phyloP scores from a whole-genome alignment of 2,797 vertebrate species.

The Prunella strophiata region DNA sequence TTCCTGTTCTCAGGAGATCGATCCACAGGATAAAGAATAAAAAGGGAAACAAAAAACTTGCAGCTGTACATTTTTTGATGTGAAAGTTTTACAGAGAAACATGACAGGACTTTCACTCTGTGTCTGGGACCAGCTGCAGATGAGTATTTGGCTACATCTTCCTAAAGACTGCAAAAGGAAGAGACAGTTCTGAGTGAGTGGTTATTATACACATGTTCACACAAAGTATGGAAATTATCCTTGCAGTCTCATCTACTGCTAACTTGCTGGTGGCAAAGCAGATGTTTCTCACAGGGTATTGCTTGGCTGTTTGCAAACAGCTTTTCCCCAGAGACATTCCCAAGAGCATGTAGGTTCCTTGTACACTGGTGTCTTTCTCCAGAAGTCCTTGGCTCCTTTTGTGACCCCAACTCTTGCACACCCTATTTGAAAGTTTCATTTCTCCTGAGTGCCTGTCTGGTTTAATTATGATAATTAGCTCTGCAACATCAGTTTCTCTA shows the following conservation, averaged over 20 bases:
- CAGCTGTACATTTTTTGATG: not conserved
- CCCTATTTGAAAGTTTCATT: not conserved
- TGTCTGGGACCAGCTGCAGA: not conserved
- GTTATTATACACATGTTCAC: not conserved
- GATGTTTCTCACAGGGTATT: conserved; percentile 10
- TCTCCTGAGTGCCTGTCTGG: not conserved
- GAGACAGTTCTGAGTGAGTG: not conserved
- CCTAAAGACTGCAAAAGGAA: not conserved
- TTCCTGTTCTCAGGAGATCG: not conserved
- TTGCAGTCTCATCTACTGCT: not conserved
- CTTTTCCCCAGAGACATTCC: not conserved
- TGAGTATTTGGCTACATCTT: not conserved
- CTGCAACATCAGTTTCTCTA: not conserved
- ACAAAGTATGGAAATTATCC: not conserved
- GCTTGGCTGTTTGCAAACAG: conserved; percentile 29
- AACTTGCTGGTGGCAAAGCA: conserved; percentile 44
- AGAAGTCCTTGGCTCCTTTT: not conserved
- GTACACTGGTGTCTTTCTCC: not conserved
- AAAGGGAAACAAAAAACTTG: not conserved
- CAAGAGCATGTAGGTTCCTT: not conserved
- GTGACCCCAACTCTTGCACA: not conserved
- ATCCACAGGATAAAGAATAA: not conserved
- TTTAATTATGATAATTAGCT: not conserved
- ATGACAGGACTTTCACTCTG: not conserved
- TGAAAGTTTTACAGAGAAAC: not conserved